Conservation (phyloP, 1,140 invertebrate genomes). For the Hylaeus volcanicus region DNA sequence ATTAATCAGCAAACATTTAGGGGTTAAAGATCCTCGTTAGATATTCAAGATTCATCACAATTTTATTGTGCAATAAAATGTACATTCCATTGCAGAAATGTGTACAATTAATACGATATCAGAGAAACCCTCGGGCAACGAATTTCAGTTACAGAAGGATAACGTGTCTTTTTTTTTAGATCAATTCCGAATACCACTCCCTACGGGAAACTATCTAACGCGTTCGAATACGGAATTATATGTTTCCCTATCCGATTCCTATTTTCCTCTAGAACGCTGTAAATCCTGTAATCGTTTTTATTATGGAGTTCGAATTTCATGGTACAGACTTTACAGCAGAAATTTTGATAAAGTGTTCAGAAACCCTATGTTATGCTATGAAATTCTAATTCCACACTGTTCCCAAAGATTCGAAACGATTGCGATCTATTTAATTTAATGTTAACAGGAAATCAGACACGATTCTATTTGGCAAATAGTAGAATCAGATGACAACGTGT, state of each 20-base stretch:
- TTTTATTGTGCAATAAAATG: slow-evolving; percentile 65
- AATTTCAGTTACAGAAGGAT: slow-evolving; percentile 50
- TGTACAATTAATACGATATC: slow-evolving; percentile 54
- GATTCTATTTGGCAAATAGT: slow-evolving; percentile 33
- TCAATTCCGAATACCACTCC: slow-evolving; percentile 22
- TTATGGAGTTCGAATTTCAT: slow-evolving; percentile 24
- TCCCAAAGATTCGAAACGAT: slow-evolving; percentile 40
- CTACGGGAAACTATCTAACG: slow-evolving; percentile 21
- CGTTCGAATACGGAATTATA: slow-evolving; percentile 13
- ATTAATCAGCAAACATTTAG: no score
- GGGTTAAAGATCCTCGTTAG: no score
- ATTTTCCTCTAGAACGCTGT: slow-evolving; percentile 18
- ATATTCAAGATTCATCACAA: slow-evolving; percentile 52
- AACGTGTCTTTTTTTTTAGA: slow-evolving; percentile 26
- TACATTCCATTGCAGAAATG: slow-evolving; percentile 60
- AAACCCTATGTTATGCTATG: slow-evolving; percentile 22
- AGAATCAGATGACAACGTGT: slow-evolving; percentile 29
- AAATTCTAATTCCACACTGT: slow-evolving; percentile 37
- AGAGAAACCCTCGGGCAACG: slow-evolving; percentile 56
- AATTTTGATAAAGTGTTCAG: slow-evolving; percentile 26
- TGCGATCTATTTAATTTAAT: slow-evolving; percentile 15
- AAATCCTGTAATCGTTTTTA: slow-evolving; percentile 34
- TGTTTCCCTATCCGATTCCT: slow-evolving; percentile 16
- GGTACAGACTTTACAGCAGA: slow-evolving; percentile 9
- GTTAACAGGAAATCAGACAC: slow-evolving; percentile 31